Evolutionary conservation across 1,140 invertebrate genomes (phyloP), one percentile per base, ranked within the genome.

Genomic region (Philopotamus ludificatus): DNA sequence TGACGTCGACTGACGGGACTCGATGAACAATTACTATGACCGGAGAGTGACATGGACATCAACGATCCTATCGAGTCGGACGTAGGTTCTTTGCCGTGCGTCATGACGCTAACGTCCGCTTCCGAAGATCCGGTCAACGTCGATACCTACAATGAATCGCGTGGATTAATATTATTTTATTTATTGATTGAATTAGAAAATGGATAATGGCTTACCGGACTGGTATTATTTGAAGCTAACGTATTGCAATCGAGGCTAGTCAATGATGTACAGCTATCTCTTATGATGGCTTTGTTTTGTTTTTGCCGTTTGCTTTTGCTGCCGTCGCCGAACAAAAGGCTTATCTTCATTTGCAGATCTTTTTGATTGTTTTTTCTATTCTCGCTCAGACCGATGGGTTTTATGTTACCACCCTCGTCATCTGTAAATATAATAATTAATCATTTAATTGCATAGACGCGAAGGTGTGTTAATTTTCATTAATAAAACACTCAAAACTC

Each of bases 261-360:
- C 15, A 93, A 73, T 0, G 90, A 93, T 60, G 80, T 73, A 70
- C 78, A 77, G 73, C 79, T 76, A 67, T 81, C 75, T 68, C 78
- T 67, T 69, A 76, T 76, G 47, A 73, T 70, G 61, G 74, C 65
- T 71, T 80, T 80, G 71, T 76, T 79, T 26, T 70, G 68, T 23
- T 70, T 70, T 28, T 70, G 68, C 45, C 65, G 54, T 71, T 79
- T 72, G 71, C 77, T 76, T 68, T 76, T 79, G 74, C 74, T 77
- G 65, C 81, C 79, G 71, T 89, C 89, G 1, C 92, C 92, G 16
- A 95, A 78, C 12, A 95, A 78, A 4, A 95, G 77, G 2, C 93
- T 93, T 22, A 96, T 78, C 0, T 93, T 82, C 82, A 92, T 91
- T 76, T 94, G 93, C 23, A 96, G 82, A 75, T 94, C 93, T 73